Conservation (phyloP, 2,888 invertebrate genomes). For the Mycalesis mineus region DNA sequence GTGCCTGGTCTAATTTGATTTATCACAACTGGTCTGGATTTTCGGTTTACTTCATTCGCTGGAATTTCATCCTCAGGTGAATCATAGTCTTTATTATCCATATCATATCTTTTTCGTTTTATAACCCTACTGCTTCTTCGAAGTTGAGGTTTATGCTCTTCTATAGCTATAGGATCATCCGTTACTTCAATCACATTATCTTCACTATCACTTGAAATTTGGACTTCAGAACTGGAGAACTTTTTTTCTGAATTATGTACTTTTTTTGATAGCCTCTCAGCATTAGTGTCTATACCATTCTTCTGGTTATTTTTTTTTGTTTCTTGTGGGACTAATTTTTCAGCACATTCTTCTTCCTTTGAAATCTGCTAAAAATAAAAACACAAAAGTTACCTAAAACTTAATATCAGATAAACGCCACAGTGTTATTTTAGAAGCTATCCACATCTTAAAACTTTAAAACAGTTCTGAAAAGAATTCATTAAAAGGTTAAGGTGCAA, state of each 20-base stretch:
- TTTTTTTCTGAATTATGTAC: constrained; percentile 38
- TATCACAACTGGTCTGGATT: constrained; percentile 76
- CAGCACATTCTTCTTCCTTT: constrained; percentile 29
- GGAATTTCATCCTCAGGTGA: constrained; percentile 82
- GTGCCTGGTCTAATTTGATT: constrained; percentile 60
- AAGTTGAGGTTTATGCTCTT: constrained; percentile 40
- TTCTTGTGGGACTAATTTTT: constrained; percentile 39
- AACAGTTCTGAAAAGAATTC: too few relatives aligned
- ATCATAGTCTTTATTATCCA: constrained; percentile 75
- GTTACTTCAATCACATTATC: constrained; percentile 54
- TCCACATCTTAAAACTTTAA: too few relatives aligned
- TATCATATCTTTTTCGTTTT: constrained; percentile 76
- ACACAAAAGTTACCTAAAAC: too few relatives aligned
- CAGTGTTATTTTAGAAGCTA: too few relatives aligned
- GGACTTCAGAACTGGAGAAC: constrained; percentile 52
- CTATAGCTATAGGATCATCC: constrained; percentile 37
- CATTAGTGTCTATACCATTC: constrained; percentile 55
- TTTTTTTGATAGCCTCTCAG: constrained; percentile 47
- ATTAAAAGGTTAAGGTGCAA: too few relatives aligned
- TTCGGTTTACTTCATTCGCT: constrained; percentile 70
- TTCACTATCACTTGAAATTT: constrained; percentile 70
- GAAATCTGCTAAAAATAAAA: too few relatives aligned
- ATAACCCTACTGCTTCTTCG: constrained; percentile 60
- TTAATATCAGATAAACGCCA: too few relatives aligned
- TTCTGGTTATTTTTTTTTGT: constrained; percentile 59